Evolutionary conservation across 2,797 vertebrate genomes (phyloP), one percentile per base, ranked within the genome.

Genomic region (Fistularia commersonii): DNA sequence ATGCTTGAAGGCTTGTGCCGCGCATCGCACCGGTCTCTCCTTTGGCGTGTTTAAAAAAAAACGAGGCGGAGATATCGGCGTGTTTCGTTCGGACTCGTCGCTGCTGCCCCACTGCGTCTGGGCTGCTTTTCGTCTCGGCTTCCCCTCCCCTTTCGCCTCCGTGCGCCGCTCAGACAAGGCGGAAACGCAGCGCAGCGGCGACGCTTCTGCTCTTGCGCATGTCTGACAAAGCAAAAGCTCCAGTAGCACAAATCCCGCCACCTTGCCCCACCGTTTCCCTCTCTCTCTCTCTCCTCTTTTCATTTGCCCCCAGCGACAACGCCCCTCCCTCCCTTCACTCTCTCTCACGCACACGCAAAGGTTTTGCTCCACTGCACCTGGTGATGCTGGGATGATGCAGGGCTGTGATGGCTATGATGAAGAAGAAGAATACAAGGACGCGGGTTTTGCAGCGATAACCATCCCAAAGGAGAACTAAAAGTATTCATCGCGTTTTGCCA

Each of bases 141-240:
- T 56, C 55, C 61, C 69, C 72, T 70, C 70, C 70, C 46, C 45
- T 35, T 42, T 42, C 33, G 8, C 10, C 32, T 35, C 50, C 15
- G 39, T 49, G 75, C 69, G 65, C 78, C 77, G 69, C 80, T 84
- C 78, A 81, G 74, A 70, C 80, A 77, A 87, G 82, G 83, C 87
- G 84, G 87, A 87, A 88, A 87, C 84, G 79, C 81, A 68, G 73
- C 68, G 74, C 76, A 40, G 85, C 77, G 79, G 76, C 58, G 76
- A 66, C 56, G 88, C 81, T 81, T 83, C 74, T 50, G 78, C 77
- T 84, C 81, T 68, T 87, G 85, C 90, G 88, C 89, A 91, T 90
- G 89, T 86, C 81, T 83, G 76, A 79, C 74, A 62, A 61, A 75
- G 74, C 51, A 57, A 33, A 72, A 75, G 62, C 60, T 76, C 72